phyloP scores from a whole-genome alignment of 2,888 invertebrate species.

The Coenonympha glycerion region DNA sequence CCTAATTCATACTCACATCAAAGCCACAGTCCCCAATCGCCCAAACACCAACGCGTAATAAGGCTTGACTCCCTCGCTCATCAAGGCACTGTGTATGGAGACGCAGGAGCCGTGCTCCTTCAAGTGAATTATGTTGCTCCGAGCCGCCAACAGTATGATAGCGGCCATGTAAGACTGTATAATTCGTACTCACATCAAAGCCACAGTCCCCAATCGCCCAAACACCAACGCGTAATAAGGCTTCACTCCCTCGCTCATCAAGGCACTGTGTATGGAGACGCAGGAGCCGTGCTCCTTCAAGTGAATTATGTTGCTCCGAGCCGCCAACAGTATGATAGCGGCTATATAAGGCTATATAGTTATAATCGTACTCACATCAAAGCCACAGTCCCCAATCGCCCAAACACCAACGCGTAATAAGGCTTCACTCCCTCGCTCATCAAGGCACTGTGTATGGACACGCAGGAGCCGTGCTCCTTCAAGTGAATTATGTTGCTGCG shows the following conservation, averaged over 20 bases:
- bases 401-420: conserved; percentile 70
- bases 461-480: conserved; percentile 40
- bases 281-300: conserved; percentile 43
- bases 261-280: conserved; percentile 72
- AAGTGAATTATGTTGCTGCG: conserved; percentile 48
- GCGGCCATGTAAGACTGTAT: conserved; percentile 81
- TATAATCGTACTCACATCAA: conserved; percentile 73
- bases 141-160: conserved; percentile 77
- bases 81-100: conserved; percentile 74
- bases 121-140: conserved; percentile 45
- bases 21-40: conserved; percentile 57
- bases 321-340: no score
- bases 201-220: conserved; percentile 60
- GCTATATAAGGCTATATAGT: no score
- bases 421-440: conserved; percentile 76
- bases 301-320: no score
- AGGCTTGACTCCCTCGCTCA: conserved; percentile 75
- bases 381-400: conserved; percentile 59
- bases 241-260: conserved; percentile 75
- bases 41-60: conserved; percentile 72
- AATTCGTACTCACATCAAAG: conserved; percentile 69
- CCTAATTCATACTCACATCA: conserved; percentile 74
- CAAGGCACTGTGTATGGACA: conserved; percentile 75
- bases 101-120: conserved; percentile 45
- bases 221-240: conserved; percentile 74